Base-by-base conservation (phyloP, 92 coral and sea anemone genomes). In the Zoanthus gigantus region DNA sequence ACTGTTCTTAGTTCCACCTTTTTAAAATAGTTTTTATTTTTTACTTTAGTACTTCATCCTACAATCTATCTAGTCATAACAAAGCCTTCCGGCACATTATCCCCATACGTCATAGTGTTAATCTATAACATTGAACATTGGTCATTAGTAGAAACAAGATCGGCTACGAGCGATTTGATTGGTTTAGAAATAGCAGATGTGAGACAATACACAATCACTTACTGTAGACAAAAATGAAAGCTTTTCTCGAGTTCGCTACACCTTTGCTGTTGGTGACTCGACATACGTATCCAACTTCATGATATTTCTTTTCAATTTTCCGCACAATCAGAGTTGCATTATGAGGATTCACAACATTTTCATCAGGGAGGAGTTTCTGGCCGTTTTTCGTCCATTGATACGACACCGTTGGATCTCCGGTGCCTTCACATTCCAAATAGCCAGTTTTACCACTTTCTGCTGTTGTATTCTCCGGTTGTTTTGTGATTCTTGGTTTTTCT, bases 381-480 rank as follows among this genome's bases (percentile, higher is more conserved):
- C 71, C 61, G 23, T 80, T 65, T 50, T 80, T 80, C n/a, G 31
- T 34, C 84, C 84, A 80, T 58, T 80, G 84, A 42, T 80, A 80
- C 17, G 57, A 7, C 1, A 80, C 74, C 0, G 52, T 73, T 65
- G 84, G 84, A 32, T 80, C 84, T 4, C 84, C 84, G 4, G 84
- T 80, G 57, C 84, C 84, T 10, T 45, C 52, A 56, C 84, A 80
- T 15, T 57, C 42, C 8, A 80, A 29, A 9, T 10, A 10, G 9
- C 54, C 84, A 8, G 57, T 80, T 8, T 69, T 46, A 65, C 84
- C 84, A 9, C 23, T 4, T 9, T 31, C 73, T 0, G 84, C 84
- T 1, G 84, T 80, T 15, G 84, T 63, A 53, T 57, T 60, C 15
- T 80, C 56, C 0, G 84, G 84, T 23, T 80, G 84, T 17, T 61